Base-by-base conservation (phyloP, 2,797 vertebrate genomes). In the Sphaeramia orbicularis region DNA sequence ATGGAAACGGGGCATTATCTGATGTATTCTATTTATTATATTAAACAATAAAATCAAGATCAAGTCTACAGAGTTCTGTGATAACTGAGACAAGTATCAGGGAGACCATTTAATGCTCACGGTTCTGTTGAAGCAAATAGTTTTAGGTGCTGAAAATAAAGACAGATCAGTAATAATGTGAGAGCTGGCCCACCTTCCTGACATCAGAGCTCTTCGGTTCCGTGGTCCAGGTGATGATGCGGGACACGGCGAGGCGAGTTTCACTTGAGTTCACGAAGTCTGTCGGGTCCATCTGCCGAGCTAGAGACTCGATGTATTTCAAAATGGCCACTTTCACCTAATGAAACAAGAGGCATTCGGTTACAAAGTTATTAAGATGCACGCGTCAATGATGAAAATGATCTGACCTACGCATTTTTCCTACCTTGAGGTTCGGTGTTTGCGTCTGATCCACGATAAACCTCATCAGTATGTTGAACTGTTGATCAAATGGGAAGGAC, bases 381-480 rank as follows among this genome's bases (percentile, higher is more conserved):
- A 48, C 40, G 14, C 37, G 5, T 1, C 1, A 11, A 11, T 0
- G 7, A 52, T 52, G 15, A 27, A 36, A 15, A 15, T 10, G 37
- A 37, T 0, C 1, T 18, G 0, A 7, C 10, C 8, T 12, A 8
- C 3, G 14, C 12, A 19, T 36, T 9, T 4, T 15, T 9, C 6
- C 51, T 52, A 99, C 89, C 96, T 98, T 88, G 56, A 99, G 94
- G 84, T 98, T 99, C 62, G 98, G 97, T 13, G 97, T 99, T 88
- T 99, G 98, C 13, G 98, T 99, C 85, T 99, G 98, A 94, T 99
- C 97, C 48, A 99, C 97, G 74, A 99, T 98, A 76, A 99, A 99
- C 68, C 98, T 93, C 98, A 99, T 99, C 84, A 99, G 91, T 77
- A 99, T 99, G 85, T 98, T 99, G 92, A 99, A 99, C 59, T 99